A percentile compares a stretch with the other conserved stretches of the same genome.
Evolutionary conservation across 2,797 vertebrate species (phyloP).

Genomic region (Rhabdomys pumilio): DNA sequence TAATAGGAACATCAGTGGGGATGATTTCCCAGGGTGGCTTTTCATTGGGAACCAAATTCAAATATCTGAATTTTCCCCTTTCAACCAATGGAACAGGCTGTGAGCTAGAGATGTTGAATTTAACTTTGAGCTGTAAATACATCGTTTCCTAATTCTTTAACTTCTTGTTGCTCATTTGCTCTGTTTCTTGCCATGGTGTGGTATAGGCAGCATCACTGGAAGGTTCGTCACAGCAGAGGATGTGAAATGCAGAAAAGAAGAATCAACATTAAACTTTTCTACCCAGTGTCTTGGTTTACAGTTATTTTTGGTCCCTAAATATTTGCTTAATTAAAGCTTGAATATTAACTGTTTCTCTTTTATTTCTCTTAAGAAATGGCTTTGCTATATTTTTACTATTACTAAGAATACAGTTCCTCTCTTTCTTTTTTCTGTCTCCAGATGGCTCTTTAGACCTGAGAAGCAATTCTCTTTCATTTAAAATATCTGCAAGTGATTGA

Average conservation of each 20-base stretch:
- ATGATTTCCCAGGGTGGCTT: background rate
- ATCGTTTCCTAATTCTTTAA: constrained; percentile 24
- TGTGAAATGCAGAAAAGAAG: constrained; percentile 3
- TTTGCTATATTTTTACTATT: background rate
- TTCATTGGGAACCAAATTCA: constrained; percentile 55
- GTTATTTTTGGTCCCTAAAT: constrained; percentile 23
- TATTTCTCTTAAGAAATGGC: constrained; percentile 10
- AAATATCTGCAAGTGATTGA: constrained; percentile 31
- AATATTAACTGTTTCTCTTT: constrained; percentile 2
- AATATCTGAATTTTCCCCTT: constrained; percentile 46
- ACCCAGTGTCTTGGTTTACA: background rate
- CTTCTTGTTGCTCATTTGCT: background rate
- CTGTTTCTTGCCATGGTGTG: constrained; percentile 12
- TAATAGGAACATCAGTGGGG: background rate
- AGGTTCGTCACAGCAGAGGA: background rate
- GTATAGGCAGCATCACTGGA: background rate
- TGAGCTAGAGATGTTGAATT: constrained; percentile 48
- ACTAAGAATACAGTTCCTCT: background rate
- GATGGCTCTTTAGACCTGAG: background rate
- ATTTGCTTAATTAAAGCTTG: constrained; percentile 32
- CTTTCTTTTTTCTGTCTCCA: background rate
- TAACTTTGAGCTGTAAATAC: constrained; percentile 38
- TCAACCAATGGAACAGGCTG: constrained; percentile 26
- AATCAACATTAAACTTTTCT: background rate
- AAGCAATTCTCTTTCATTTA: constrained; percentile 43